Conservation (phyloP, 2,888 invertebrate species). For the Andrena hattorfiana region DNA sequence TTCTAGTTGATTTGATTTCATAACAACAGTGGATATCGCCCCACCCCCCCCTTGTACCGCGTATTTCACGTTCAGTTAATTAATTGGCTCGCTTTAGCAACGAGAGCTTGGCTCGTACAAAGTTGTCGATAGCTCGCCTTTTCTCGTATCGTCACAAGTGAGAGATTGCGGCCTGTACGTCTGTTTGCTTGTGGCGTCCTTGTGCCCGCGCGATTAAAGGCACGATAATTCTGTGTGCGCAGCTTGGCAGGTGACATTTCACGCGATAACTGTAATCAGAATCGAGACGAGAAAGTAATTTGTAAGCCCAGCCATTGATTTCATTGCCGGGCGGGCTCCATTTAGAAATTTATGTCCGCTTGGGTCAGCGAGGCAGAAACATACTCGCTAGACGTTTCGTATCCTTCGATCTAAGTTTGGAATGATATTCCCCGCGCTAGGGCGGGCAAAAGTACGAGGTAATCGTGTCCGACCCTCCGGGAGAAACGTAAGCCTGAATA, state of each 20-base stretch:
- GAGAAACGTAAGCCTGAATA: slow-evolving; percentile 4
- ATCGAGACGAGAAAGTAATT: neutral
- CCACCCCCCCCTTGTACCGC: no score
- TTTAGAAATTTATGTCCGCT: neutral
- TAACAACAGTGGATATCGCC: no score
- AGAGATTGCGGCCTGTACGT: slow-evolving; percentile 8
- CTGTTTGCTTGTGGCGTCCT: slow-evolving; percentile 37
- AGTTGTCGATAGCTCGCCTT: slow-evolving; percentile 2
- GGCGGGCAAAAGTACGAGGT: slow-evolving; percentile 25
- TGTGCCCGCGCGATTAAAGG: slow-evolving; percentile 28
- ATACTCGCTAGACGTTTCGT: neutral
- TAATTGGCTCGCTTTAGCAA: neutral
- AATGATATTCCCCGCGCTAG: slow-evolving; percentile 22
- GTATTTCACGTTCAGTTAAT: neutral
- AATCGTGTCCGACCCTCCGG: slow-evolving; percentile 2
- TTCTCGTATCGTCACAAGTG: slow-evolving; percentile 9
- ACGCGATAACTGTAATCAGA: slow-evolving; percentile 30
- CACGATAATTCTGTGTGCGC: slow-evolving; percentile 32
- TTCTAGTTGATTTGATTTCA: no score
- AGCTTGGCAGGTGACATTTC: slow-evolving; percentile 7
- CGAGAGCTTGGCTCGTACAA: neutral
- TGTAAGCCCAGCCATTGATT: neutral
- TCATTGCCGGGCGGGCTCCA: neutral
- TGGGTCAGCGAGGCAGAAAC: neutral
- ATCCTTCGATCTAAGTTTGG: neutral